Evolutionary conservation across 2,888 invertebrate genomes (phyloP).

Genomic region (Harpalus rubripes): DNA sequence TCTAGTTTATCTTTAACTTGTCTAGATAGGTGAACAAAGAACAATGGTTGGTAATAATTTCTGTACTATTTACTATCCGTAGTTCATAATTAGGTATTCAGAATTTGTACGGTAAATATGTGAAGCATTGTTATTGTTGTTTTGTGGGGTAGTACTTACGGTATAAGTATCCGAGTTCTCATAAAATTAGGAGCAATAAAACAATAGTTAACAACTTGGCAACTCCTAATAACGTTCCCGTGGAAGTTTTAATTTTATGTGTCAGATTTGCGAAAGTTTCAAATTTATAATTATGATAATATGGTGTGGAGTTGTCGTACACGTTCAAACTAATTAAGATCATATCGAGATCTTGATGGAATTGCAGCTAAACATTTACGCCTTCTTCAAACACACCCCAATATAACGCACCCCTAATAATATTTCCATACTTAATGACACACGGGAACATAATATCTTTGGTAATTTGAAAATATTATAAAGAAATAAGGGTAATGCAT

Average conservation of each 20-base stretch:
- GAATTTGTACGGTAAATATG: neutral
- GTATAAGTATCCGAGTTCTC: slow-evolving; percentile 2
- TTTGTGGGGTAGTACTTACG: neutral
- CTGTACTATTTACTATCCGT: no score
- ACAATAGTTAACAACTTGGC: slow-evolving; percentile 5
- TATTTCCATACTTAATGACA: slow-evolving; percentile 42
- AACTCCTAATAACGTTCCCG: neutral
- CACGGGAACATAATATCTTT: slow-evolving; percentile 8
- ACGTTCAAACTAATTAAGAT: slow-evolving; percentile 53
- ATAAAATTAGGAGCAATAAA: slow-evolving; percentile 3
- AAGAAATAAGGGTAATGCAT: neutral
- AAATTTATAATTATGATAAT: slow-evolving; percentile 50
- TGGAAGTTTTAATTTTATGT: slow-evolving; percentile 49
- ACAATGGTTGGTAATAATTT: no score
- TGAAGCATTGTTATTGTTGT: neutral
- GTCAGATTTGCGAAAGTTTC: slow-evolving; percentile 54
- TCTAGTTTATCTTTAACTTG: no score
- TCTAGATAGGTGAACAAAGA: no score
- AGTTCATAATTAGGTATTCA: no score
- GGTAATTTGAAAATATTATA: slow-evolving; percentile 1
- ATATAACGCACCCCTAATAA: slow-evolving; percentile 7
- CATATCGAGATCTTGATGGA: slow-evolving; percentile 39
- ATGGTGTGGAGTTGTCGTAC: slow-evolving; percentile 45
- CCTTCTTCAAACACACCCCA: slow-evolving; percentile 18
- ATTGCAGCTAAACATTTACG: slow-evolving; percentile 35